phyloP scores from a whole-genome alignment of 2,888 invertebrate genomes.

The Schizotus pectinicornis region DNA sequence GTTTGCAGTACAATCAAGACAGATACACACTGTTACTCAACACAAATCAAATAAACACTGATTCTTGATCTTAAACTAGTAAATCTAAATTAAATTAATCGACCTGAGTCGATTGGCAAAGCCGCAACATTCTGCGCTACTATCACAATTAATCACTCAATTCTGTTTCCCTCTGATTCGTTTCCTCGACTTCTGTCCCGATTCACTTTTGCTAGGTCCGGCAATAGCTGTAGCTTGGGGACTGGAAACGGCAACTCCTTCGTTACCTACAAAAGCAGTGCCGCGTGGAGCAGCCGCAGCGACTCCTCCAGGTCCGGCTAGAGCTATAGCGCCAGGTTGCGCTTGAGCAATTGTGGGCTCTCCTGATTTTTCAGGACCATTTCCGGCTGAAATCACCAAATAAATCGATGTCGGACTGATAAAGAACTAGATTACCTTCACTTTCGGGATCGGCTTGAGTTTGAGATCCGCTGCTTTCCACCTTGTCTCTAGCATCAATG shows the following conservation, averaged over 20 bases:
- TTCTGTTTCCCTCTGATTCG: constrained; percentile 27
- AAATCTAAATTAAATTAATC: too few relatives aligned
- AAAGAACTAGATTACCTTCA: constrained; percentile 12
- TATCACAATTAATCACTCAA: constrained; percentile 19
- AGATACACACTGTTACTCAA: too few relatives aligned
- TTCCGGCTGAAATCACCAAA: constrained; percentile 8
- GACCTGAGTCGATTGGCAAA: too few relatives aligned
- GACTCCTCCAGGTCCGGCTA: constrained; percentile 61
- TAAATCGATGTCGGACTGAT: background rate
- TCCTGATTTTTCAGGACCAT: constrained; percentile 27
- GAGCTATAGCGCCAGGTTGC: constrained; percentile 60
- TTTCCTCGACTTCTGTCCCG: constrained; percentile 11
- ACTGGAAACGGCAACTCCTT: constrained; percentile 60
- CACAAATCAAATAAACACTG: too few relatives aligned
- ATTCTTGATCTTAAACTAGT: too few relatives aligned
- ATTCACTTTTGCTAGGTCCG: constrained; percentile 51
- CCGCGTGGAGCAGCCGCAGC: constrained; percentile 60
- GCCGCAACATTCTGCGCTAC: background rate
- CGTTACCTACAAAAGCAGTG: constrained; percentile 61
- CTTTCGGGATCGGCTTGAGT: constrained; percentile 45
- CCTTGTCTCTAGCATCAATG: too few relatives aligned
- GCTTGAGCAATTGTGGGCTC: constrained; percentile 60
- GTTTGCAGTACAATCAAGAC: too few relatives aligned
- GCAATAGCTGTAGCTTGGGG: constrained; percentile 63
- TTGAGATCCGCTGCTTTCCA: background rate